Evolutionary conservation across 2,888 invertebrate genomes (phyloP).

Genomic region (Tubulanus polymorphus): DNA sequence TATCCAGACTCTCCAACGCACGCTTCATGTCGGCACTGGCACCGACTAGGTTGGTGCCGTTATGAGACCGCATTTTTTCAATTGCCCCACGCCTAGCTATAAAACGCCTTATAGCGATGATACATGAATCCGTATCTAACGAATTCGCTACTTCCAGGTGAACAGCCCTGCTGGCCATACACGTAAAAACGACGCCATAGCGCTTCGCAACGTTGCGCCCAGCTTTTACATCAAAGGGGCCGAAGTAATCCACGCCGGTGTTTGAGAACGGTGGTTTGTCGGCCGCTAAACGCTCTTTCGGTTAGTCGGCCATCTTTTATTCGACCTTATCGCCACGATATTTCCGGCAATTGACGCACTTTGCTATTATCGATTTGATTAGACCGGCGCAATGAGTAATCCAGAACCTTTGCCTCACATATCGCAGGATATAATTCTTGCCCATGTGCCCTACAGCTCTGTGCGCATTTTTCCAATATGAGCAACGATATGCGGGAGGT

Average conservation of each 20-base stretch:
- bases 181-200: slow-evolving; percentile 15
- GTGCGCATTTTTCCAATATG: neutral
- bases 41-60: slow-evolving; percentile 7
- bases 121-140: slow-evolving; percentile 5
- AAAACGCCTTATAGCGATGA: slow-evolving; percentile 2
- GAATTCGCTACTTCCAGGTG: slow-evolving; percentile 8
- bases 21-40: neutral
- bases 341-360: neutral
- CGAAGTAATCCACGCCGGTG: neutral
- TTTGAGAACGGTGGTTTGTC: neutral
- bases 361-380: neutral
- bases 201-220: slow-evolving; percentile 5
- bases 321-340: neutral
- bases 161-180: slow-evolving; percentile 7
- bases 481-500: neutral
- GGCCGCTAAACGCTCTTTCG: neutral
- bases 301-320: neutral
- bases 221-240: neutral
- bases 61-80: slow-evolving; percentile 2
- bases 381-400: neutral
- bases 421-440: neutral
- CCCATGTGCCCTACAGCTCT: neutral
- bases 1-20: slow-evolving; percentile 5
- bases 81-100: slow-evolving; percentile 1
- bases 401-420: neutral